phyloP scores from a whole-genome alignment of 2,797 vertebrate species.

The Netta rufina region DNA sequence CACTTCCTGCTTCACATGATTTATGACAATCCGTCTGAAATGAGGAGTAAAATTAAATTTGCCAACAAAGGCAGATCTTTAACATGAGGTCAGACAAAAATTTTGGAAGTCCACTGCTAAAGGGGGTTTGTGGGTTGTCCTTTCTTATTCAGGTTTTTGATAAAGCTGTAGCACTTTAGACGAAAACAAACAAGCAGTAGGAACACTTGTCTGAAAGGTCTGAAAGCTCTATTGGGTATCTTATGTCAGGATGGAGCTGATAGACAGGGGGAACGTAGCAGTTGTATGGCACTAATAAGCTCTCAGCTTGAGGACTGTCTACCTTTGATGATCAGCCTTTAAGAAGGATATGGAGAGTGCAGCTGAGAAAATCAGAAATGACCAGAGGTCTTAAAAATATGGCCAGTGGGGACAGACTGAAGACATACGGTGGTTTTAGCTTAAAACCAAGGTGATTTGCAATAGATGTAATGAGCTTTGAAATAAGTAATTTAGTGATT shows the following conservation, averaged over 20 bases:
- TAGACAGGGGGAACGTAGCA: background rate
- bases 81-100: background rate
- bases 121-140: background rate
- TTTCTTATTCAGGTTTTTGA: background rate
- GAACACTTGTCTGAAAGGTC: background rate
- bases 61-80: conserved; percentile 23
- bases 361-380: background rate
- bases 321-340: conserved; percentile 28
- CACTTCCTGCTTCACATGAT: conserved; percentile 57
- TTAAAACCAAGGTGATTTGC: background rate
- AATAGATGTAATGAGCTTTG: background rate
- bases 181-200: background rate
- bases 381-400: background rate
- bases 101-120: background rate
- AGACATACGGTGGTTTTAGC: background rate
- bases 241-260: conserved; percentile 11
- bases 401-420: background rate
- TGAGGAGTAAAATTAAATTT: conserved; percentile 51
- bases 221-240: background rate
- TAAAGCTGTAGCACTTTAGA: background rate
- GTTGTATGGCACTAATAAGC: conserved; percentile 10
- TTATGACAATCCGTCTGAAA: conserved; percentile 30
- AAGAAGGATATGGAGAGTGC: background rate
- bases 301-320: background rate
- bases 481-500: background rate